Percentiles rank a stretch among this genome's conserved stretches.
Conservation (phyloP, 1,140 invertebrate genomes). For the Tetranychus urticae region DNA sequence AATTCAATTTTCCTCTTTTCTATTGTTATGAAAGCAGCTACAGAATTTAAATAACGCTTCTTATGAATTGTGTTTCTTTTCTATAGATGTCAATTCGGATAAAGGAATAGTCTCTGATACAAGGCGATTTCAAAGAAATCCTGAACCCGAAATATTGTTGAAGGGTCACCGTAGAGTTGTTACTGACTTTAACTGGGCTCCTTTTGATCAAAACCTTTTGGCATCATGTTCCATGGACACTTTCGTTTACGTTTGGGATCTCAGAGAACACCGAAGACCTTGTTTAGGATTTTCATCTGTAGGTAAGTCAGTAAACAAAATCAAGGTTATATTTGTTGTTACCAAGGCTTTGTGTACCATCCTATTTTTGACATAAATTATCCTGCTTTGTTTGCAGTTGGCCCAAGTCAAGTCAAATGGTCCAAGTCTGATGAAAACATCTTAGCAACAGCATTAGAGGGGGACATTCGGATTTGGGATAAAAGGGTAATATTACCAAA, state of each 20-base stretch:
- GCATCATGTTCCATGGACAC: slow-evolving; percentile 82
- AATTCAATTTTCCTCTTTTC: neutral
- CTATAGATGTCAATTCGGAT: slow-evolving; percentile 29
- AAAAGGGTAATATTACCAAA: slow-evolving; percentile 29
- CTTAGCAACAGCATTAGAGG: slow-evolving; percentile 78
- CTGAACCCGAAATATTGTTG: slow-evolving; percentile 43
- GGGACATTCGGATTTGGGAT: slow-evolving; percentile 86
- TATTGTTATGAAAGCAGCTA: neutral
- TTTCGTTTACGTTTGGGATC: slow-evolving; percentile 77
- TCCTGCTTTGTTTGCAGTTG: slow-evolving; percentile 49
- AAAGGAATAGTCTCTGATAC: slow-evolving; percentile 55
- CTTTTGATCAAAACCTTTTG: slow-evolving; percentile 58
- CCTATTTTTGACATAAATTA: slow-evolving; percentile 33
- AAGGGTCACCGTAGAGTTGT: slow-evolving; percentile 63
- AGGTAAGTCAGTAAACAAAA: neutral
- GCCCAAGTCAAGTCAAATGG: slow-evolving; percentile 79
- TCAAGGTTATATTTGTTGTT: neutral
- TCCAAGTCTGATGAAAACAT: slow-evolving; percentile 56
- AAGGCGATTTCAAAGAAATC: slow-evolving; percentile 24
- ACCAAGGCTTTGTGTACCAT: neutral
- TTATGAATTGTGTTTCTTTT: neutral
- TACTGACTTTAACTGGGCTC: slow-evolving; percentile 69
- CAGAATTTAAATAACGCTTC: slow-evolving; percentile 4
- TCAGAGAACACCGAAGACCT: slow-evolving; percentile 18
- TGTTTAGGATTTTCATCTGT: neutral